phyloP scores from a whole-genome alignment of 2,797 vertebrate genomes.

The Distichodus sexfasciatus region DNA sequence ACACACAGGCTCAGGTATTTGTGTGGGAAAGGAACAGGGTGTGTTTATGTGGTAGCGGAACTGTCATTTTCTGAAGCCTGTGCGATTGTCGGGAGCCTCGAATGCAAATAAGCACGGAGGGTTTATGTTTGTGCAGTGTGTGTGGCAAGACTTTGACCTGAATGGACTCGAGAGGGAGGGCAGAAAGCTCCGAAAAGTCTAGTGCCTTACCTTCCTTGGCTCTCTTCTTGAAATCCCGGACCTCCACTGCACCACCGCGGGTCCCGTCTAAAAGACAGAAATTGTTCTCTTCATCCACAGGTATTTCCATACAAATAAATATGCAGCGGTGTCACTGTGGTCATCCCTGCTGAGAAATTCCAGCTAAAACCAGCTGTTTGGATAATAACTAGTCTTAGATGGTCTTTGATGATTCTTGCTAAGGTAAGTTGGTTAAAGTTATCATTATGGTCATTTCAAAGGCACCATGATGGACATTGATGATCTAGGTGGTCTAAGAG shows the following conservation, averaged over 20 bases:
- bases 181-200: slow-evolving; percentile 45
- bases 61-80: slow-evolving; percentile 61
- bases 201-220: slow-evolving; percentile 89
- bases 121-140: slow-evolving; percentile 56
- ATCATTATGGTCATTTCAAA: too few species aligned
- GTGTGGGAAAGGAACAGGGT: slow-evolving; percentile 51
- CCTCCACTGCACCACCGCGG: slow-evolving; percentile 85
- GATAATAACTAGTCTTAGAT: too few species aligned
- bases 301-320: not conserved
- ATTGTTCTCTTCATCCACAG: not conserved
- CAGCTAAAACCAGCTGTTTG: too few species aligned
- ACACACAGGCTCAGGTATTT: slow-evolving; percentile 50
- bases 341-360: too few species aligned
- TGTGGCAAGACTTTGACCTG: slow-evolving; percentile 47
- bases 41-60: slow-evolving; percentile 52
- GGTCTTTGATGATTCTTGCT: too few species aligned
- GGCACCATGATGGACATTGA: too few species aligned
- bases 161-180: slow-evolving; percentile 39
- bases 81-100: slow-evolving; percentile 59
- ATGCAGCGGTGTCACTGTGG: not conserved
- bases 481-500: too few species aligned
- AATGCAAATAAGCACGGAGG: slow-evolving; percentile 56
- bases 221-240: slow-evolving; percentile 92
- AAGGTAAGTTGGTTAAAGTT: too few species aligned
- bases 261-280: slow-evolving; percentile 79